phyloP scores from a whole-genome alignment of 2,888 invertebrate species.

The Yponomeuta malinellus region DNA sequence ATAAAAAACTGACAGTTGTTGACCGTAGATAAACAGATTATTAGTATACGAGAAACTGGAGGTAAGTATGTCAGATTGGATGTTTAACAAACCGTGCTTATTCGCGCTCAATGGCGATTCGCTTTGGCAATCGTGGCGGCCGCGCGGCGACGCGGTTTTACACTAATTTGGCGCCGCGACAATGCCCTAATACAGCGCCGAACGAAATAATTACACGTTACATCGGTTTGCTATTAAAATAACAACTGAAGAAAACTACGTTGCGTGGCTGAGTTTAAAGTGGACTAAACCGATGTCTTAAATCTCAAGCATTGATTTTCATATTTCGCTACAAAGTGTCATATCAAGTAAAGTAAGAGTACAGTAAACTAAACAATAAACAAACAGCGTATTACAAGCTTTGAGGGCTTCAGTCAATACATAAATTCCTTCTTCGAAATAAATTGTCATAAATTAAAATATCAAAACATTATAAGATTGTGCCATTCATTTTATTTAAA shows the following conservation, averaged over 20 bases:
- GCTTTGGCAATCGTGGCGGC: constrained; percentile 52
- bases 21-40: too few relatives aligned
- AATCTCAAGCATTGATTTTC: too few relatives aligned
- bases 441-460: neutral
- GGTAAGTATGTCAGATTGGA: neutral
- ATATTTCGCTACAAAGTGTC: too few relatives aligned
- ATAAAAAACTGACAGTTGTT: too few relatives aligned
- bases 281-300: too few relatives aligned
- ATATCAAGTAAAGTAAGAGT: too few relatives aligned
- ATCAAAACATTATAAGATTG: neutral
- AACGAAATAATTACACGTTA: neutral
- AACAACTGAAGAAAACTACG: neutral
- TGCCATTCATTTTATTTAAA: neutral
- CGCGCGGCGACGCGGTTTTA: neutral
- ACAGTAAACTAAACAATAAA: too few relatives aligned
- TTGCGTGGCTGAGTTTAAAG: neutral
- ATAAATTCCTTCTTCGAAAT: neutral
- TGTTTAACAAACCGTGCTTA: neutral
- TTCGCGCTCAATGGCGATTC: constrained; percentile 32
- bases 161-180: constrained; percentile 5
- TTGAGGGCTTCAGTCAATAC: too few relatives aligned
- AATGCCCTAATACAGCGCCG: neutral
- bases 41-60: too few relatives aligned
- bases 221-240: neutral
- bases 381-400: too few relatives aligned